Conservation (phyloP, 2,888 invertebrate genomes). For the Andrena marginata region DNA sequence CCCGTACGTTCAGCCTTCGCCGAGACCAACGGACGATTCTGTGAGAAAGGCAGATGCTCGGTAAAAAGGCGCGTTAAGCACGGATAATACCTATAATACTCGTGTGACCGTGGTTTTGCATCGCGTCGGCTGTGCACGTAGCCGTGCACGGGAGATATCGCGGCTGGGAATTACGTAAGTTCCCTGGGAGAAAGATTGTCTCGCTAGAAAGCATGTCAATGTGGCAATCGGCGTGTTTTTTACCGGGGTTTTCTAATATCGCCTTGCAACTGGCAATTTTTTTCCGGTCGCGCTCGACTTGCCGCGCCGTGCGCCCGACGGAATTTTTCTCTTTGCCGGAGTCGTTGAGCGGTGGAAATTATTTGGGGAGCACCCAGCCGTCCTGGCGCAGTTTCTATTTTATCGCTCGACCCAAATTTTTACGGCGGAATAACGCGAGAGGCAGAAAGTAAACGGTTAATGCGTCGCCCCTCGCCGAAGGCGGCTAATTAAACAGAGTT, state of each 20-base stretch:
- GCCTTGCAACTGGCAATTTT: conserved; percentile 5
- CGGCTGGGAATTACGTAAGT: conserved; percentile 59
- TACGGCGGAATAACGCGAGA: neutral
- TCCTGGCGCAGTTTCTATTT: neutral
- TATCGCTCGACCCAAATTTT: conserved; percentile 4
- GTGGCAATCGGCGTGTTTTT: conserved; percentile 44
- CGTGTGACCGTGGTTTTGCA: conserved; percentile 69
- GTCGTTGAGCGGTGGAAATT: neutral
- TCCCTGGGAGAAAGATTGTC: conserved; percentile 47
- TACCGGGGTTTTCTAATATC: conserved; percentile 39
- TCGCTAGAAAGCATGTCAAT: conserved; percentile 62
- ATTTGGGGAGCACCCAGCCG: neutral
- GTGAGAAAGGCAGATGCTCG: conserved; percentile 40
- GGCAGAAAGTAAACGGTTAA: conserved; percentile 43
- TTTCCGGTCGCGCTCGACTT: neutral
- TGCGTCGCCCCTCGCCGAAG: conserved; percentile 58
- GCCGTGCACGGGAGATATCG: conserved; percentile 29
- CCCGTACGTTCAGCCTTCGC: conserved; percentile 19
- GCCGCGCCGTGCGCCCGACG: neutral
- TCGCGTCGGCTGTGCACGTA: conserved; percentile 37
- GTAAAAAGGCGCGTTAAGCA: conserved; percentile 42
- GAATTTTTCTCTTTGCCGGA: neutral
- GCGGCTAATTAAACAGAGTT: conserved; percentile 69
- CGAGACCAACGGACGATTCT: conserved; percentile 50
- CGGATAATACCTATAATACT: conserved; percentile 65